Evolutionary conservation across 2,113 vertebrate species (phyloP), one percentile per base, ranked within the genome.

Genomic region (Steatornis caripensis): DNA sequence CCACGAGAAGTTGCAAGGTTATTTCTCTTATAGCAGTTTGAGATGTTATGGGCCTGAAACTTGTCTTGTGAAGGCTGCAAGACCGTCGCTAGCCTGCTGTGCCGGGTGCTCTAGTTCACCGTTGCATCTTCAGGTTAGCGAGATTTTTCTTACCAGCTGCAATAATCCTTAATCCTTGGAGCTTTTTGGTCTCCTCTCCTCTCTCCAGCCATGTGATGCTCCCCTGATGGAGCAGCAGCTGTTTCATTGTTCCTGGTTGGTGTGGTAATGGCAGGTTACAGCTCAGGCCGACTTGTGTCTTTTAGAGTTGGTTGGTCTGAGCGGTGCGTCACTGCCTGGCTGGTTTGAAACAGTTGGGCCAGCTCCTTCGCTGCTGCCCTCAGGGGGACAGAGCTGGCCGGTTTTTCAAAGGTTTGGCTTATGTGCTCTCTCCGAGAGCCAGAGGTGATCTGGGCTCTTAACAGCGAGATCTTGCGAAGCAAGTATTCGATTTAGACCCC

Each of bases 181-280:
- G 57, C 5, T 89, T 84, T 60, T 48, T 37, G 74, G 39, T 53
- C 45, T 88, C 34, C 29, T 53, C 45, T 88, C 34, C 29, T 66
- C 21, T 70, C n/a, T 37, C 30, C 81, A 48, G 0, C 30, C 9
- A 4, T 4, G 14, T 53, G 21, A 1, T 43, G 5, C 60, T 71
- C 15, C 39, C 53, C 46, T 41, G 54, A 17, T 21, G 66, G 65
- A 69, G 29, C 2, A 6, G 54, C 83, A 81, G 54, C 60, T 90
- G 72, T 95, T 76, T 57, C 32, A 0, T 85, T 0, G 0, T 46
- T 36, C 0, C 2, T n/a, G 34, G 11, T 26, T 48, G 46, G 24
- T 3, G 1, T 78, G 70, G 4, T 55, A 17, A 10, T 89, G 77
- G 53, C 84, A 61, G 45, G 70, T 93, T 61, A 45, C 89, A 66